Evolutionary conservation across 1,140 invertebrate genomes (phyloP).

Genomic region (Drosophila elegans): DNA sequence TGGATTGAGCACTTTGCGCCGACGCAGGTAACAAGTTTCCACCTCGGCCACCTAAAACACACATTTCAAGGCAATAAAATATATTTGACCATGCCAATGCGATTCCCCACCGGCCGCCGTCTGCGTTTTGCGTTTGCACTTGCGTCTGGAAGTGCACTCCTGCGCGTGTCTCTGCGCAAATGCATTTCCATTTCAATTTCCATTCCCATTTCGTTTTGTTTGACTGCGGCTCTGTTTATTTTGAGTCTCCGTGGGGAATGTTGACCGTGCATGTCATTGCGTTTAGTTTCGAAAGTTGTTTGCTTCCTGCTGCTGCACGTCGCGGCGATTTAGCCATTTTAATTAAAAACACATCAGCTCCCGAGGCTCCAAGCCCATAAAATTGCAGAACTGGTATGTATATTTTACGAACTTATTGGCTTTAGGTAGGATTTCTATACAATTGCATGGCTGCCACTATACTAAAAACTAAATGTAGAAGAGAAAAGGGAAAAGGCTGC

Average conservation of each 20-base stretch:
- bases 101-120: conserved; percentile 10
- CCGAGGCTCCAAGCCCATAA: not conserved
- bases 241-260: conserved; percentile 53
- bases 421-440: not conserved
- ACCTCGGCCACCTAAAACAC: conserved; percentile 48
- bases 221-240: conserved; percentile 37
- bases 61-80: conserved; percentile 77
- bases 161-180: conserved; percentile 58
- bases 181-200: conserved; percentile 61
- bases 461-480: conserved; percentile 33
- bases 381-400: not conserved
- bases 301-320: conserved; percentile 67
- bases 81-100: conserved; percentile 46
- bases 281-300: conserved; percentile 77
- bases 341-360: conserved; percentile 60
- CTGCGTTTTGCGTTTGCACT: conserved; percentile 2
- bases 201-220: conserved; percentile 65
- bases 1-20: conserved; percentile 36
- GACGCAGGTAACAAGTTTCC: conserved; percentile 64
- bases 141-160: conserved; percentile 37
- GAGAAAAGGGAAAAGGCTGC: conserved; percentile 1
- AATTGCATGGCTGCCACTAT: not conserved
- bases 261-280: conserved; percentile 72
- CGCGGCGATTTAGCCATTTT: conserved; percentile 40
- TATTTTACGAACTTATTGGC: conserved; percentile 2